Percentiles rank a stretch among this genome's conserved stretches.
These are phyloP conservation scores for Eospalax fontanierii DNA, from an alignment of 2,797 vertebrate species.

Conservation along the genomic window DNA sequence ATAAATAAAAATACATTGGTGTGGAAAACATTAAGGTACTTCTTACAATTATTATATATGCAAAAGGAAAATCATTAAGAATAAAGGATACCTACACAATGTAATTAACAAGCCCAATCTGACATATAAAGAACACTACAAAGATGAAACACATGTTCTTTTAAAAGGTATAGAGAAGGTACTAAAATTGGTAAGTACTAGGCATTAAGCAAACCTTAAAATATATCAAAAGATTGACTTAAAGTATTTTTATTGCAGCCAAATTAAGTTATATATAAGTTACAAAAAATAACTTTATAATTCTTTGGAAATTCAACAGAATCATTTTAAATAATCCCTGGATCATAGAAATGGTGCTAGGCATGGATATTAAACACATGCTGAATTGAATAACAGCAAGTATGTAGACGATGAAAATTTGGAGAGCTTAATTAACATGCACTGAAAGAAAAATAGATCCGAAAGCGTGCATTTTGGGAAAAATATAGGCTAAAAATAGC, in stretches of 20 bases:
- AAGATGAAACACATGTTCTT: neutral
- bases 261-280: slow-evolving; percentile 7
- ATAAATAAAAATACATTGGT: neutral
- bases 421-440: neutral
- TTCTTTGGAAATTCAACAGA: slow-evolving; percentile 27
- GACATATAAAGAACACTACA: neutral
- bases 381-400: neutral
- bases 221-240: slow-evolving; percentile 30
- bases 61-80: neutral
- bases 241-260: slow-evolving; percentile 12
- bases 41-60: neutral
- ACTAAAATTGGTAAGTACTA: neutral
- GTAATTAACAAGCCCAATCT: slow-evolving; percentile 21
- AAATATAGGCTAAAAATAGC: neutral
- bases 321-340: neutral
- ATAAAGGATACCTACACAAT: slow-evolving; percentile 39
- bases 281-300: neutral
- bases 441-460: neutral
- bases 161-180: slow-evolving; percentile 17
- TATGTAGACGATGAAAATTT: neutral
- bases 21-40: neutral
- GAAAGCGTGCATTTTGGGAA: neutral
- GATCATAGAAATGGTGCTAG: neutral
- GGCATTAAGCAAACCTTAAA: neutral
- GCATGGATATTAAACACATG: slow-evolving; percentile 10